Conservation (phyloP, 2,888 invertebrate species). For the Cremastinae sp. region DNA sequence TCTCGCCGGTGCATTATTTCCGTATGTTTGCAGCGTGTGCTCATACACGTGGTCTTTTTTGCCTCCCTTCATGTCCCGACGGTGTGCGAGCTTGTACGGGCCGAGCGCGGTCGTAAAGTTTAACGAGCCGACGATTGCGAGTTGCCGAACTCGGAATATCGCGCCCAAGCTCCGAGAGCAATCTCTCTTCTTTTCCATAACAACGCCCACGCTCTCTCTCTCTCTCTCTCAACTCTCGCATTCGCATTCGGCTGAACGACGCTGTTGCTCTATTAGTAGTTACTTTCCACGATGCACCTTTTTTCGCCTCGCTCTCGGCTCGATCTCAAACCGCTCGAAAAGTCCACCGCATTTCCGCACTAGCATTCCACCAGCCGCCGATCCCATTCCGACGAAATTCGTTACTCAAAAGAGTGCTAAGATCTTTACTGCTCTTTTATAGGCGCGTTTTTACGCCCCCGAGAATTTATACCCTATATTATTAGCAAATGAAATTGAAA, state of each 20-base stretch:
- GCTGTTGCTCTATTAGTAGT: conserved; percentile 32
- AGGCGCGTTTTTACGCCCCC: too few relatives aligned
- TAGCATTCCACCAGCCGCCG: not conserved
- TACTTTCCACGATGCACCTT: conserved; percentile 37
- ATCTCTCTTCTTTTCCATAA: conserved; percentile 23
- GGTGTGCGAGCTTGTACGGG: not conserved
- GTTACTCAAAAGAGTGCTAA: not conserved
- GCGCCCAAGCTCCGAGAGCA: conserved; percentile 29
- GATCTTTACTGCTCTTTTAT: not conserved
- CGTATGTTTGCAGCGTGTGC: conserved; percentile 9
- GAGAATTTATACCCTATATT: too few relatives aligned
- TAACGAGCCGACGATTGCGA: conserved; percentile 59
- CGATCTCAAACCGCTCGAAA: conserved; percentile 15
- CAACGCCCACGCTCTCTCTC: not conserved
- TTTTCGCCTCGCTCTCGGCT: conserved; percentile 1
- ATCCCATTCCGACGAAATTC: not conserved
- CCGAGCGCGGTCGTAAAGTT: conserved; percentile 52
- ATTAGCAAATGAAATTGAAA: too few relatives aligned
- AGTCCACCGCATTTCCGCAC: not conserved
- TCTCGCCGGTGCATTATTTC: too few relatives aligned
- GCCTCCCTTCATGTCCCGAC: conserved; percentile 1
- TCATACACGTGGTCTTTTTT: conserved; percentile 41
- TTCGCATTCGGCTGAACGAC: conserved; percentile 46
- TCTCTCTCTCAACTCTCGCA: conserved; percentile 11
- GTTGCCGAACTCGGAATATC: conserved; percentile 59